A percentile compares a stretch with the other conserved stretches of the same genome.
Conservation (phyloP, 1,140 invertebrate genomes). For the Chrysoperla carnea region DNA sequence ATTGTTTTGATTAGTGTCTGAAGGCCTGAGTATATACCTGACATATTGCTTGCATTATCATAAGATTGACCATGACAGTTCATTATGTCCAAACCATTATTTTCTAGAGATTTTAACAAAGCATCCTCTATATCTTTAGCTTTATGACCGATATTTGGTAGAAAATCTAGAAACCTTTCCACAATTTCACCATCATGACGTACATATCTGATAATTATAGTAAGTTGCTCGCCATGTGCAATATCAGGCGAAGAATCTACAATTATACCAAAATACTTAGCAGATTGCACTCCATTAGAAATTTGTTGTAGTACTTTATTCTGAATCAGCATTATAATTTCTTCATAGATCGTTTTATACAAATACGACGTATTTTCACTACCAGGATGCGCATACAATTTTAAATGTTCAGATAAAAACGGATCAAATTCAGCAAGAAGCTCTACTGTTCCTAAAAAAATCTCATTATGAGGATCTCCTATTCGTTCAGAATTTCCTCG, state of each 20-base stretch:
- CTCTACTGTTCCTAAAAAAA: too few relatives aligned
- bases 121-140: constrained; percentile 8
- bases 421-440: too few relatives aligned
- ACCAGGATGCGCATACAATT: constrained; percentile 2
- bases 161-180: constrained; percentile 14
- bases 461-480: too few relatives aligned
- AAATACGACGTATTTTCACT: constrained; percentile 4
- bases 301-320: constrained; percentile 4
- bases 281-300: constrained; percentile 3
- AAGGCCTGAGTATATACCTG: constrained; percentile 15
- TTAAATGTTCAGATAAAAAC: constrained; percentile 6
- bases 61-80: constrained; percentile 15
- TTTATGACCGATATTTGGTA: constrained; percentile 14
- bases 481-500: too few relatives aligned
- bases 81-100: constrained; percentile 12
- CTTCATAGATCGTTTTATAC: constrained; percentile 5
- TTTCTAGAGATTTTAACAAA: constrained; percentile 2
- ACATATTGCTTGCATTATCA: constrained; percentile 20
- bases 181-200: constrained; percentile 8
- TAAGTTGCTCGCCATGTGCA: constrained; percentile 11
- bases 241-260: constrained; percentile 10
- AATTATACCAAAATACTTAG: not conserved
- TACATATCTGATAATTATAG: constrained; percentile 12
- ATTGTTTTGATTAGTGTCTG: constrained; percentile 13
- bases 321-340: constrained; percentile 5